Conservation (phyloP, 2,888 invertebrate genomes). For the Stomorhina lunata region DNA sequence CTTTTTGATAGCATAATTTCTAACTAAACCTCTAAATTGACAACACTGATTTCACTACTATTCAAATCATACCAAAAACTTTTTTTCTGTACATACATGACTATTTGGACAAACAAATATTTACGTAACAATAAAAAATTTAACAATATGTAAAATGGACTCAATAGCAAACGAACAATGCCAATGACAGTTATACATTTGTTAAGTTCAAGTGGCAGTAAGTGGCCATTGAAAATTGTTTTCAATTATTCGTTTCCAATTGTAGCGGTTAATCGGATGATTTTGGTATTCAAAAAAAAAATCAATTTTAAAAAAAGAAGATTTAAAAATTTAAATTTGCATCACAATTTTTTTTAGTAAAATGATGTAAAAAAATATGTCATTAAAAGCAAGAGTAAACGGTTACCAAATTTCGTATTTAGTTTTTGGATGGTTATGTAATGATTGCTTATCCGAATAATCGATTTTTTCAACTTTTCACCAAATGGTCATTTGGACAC, state of each 20-base stretch:
- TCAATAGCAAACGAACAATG: slow-evolving; percentile 56
- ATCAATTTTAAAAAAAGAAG: not conserved
- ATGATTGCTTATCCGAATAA: too few relatives aligned
- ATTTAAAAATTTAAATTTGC: not conserved
- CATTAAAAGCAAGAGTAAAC: too few relatives aligned
- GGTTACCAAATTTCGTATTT: too few relatives aligned
- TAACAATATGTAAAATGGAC: slow-evolving; percentile 18
- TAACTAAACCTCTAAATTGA: too few relatives aligned
- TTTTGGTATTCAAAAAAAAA: not conserved
- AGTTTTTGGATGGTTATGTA: too few relatives aligned
- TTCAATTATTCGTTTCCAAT: slow-evolving; percentile 32
- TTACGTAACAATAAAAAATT: not conserved
- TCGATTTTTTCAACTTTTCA: too few relatives aligned
- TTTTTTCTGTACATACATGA: not conserved
- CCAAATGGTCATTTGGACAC: too few relatives aligned
- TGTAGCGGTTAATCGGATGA: slow-evolving; percentile 18
- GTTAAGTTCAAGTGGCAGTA: slow-evolving; percentile 61
- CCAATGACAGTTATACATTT: slow-evolving; percentile 62
- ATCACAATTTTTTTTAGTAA: not conserved
- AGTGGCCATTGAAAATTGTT: slow-evolving; percentile 49
- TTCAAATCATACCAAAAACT: slow-evolving; percentile 8
- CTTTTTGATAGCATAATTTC: too few relatives aligned
- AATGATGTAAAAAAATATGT: not conserved
- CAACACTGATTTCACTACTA: slow-evolving; percentile 26
- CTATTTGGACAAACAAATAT: slow-evolving; percentile 8